phyloP scores from a whole-genome alignment of 2,888 invertebrate species.

The Drosophila pseudotalamancana region DNA sequence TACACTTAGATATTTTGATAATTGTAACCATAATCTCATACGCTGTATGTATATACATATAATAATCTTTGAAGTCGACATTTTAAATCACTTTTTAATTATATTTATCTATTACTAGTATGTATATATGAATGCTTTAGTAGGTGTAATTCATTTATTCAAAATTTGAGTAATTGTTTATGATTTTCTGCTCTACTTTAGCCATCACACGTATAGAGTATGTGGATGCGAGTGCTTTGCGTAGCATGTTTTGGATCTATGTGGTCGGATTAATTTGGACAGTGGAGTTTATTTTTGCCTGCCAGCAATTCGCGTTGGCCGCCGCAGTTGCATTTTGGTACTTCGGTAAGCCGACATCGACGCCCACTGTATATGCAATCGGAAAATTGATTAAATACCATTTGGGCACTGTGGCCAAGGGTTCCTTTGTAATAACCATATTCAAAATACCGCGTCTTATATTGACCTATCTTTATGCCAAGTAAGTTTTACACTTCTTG shows the following conservation, averaged over 20 bases:
- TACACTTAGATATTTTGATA: not conserved
- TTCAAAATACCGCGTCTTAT: slow-evolving; percentile 96
- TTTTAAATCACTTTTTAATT: not conserved
- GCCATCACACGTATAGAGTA: slow-evolving; percentile 89
- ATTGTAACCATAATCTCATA: not conserved
- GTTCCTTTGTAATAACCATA: slow-evolving; percentile 95
- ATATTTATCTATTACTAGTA: not conserved
- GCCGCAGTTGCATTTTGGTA: slow-evolving; percentile 98
- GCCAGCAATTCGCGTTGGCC: slow-evolving; percentile 97
- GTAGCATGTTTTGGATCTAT: slow-evolving; percentile 98
- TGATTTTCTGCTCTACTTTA: slow-evolving; percentile 71
- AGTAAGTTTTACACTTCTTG: slow-evolving; percentile 86
- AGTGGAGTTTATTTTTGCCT: slow-evolving; percentile 96
- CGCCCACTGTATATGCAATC: slow-evolving; percentile 86
- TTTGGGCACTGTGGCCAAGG: slow-evolving; percentile 97
- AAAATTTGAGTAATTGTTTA: not conserved
- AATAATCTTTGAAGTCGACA: not conserved
- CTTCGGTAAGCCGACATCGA: slow-evolving; percentile 90
- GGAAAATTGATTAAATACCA: slow-evolving; percentile 94
- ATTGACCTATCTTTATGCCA: slow-evolving; percentile 94
- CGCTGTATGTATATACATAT: not conserved
- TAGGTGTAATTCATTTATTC: not conserved
- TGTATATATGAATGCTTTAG: not conserved
- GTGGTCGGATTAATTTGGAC: slow-evolving; percentile 96
- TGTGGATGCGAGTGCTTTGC: slow-evolving; percentile 91